Evolutionary conservation across 2,888 invertebrate species (phyloP), one percentile per base, ranked within the genome.

Genomic region (Mythimna loreyi): DNA sequence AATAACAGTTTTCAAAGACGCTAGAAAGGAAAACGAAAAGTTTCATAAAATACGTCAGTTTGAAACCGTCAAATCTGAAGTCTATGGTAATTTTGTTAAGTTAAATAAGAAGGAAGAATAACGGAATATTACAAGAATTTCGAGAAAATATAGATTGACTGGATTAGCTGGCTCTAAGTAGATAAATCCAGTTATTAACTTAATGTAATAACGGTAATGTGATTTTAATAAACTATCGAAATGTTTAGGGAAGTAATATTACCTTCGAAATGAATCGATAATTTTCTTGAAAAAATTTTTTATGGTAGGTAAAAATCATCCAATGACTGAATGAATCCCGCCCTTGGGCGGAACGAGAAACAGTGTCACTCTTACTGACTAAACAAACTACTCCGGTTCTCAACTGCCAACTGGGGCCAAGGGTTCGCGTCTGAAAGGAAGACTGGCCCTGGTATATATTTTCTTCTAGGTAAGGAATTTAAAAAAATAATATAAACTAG

Each of bases 51-150:
- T n/a, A 25, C 28, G 11, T 28, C 3, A 30, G 28, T 49, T 55
- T 53, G 21, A 8, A 50, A n/a, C 6, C 19, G 40, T 16, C 40
- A 40, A 40, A 40, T 40, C 2, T 16, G 5, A 40, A 25, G 25
- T 36, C 0, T 21, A 19, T 19, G n/a, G n/a, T 53, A 28, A n/a
- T n/a, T 49, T 66, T 52, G 16, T 30, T 19, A 21, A 16, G 9
- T n/a, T 1, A 21, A 28, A 21, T 67, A 21, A 9, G 25, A 45
- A 28, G 2, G 3, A 1, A 23, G 1, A 6, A 1, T 45, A 21
- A 36, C n/a, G 13, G 11, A 52, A 56, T 66, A 45, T 23, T 23
- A 45, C 11, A 4, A 23, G 21, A 21, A 49, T 73, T 64, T 25
- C 23, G 9, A n/a, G 13, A 33, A 62, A 55, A 23, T 40, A 28